Base-by-base conservation (phyloP, 2,888 invertebrate genomes). In the Coremacera marginata region DNA sequence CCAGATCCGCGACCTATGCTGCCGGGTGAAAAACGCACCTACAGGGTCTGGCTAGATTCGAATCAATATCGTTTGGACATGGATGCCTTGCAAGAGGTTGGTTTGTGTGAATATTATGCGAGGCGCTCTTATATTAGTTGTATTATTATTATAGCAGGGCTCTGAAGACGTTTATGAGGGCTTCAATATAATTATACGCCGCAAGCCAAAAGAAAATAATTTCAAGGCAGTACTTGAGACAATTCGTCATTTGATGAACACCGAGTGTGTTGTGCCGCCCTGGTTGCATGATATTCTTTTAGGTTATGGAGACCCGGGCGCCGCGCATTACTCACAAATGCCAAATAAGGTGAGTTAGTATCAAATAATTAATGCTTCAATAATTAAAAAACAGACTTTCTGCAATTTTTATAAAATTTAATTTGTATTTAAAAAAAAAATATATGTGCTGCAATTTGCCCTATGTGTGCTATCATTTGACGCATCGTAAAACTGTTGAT, bases 181-280 rank as follows among this genome's bases (percentile, higher is more conserved):
- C 14, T 99, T 99, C 90, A 99, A 98, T 89, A 94, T 99, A 72
- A 93, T 99, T 77, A 95, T 99, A 94, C 92, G 99, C 52, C 92
- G 99, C n/a, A 99, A 99, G 88, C 99, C 99, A 0, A 99, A 99
- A 86, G 98, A 99, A 90, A 99, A 99, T 88, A 99, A 99, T 90
- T 99, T 99, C 90, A 99, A 99, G 90, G 99, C 99, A 0, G 99
- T 99, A 0, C 90, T 99, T 83, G 98, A 99, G 89, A 99, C 99
- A 0, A 99, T 99, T 78, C 91, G 99, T 3, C 98, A 99, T 90
- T 91, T 99, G 82, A 98, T 99, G 98, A 99, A 99, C 88, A 99
- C 99, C 0, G 96, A 97, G 89, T 98, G 98, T 88, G 98, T 98
- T 14, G 98, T 98, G 5, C 98, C 98, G 0, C 95, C 96, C 82